These are phyloP conservation scores for Mechanitis mazaeus DNA, from an alignment of 2,888 invertebrate genomes.

Conservation along the genomic window DNA sequence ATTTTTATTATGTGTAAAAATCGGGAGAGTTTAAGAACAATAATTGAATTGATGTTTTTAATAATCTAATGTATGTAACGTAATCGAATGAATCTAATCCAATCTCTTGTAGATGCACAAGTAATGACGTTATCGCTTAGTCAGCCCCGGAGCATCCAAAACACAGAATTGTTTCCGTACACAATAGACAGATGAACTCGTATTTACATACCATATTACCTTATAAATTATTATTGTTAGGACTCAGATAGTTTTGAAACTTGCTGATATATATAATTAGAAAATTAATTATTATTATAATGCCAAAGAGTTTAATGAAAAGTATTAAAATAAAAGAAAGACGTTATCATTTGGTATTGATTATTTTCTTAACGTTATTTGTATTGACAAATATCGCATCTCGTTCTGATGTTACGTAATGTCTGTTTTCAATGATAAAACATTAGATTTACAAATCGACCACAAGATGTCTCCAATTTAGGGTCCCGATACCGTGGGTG, in stretches of 20 bases:
- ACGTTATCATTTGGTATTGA: too few species aligned
- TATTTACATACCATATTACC: conserved; percentile 55
- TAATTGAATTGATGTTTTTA: too few species aligned
- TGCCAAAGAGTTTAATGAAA: too few species aligned
- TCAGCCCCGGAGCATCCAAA: conserved; percentile 61
- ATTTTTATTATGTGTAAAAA: too few species aligned
- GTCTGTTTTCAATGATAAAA: neutral
- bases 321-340: too few species aligned
- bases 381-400: neutral
- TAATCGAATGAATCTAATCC: conserved; percentile 7
- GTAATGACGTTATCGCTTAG: conserved; percentile 32
- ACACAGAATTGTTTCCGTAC: conserved; percentile 59
- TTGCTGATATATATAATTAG: too few species aligned
- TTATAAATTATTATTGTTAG: neutral
- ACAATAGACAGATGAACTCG: conserved; percentile 51
- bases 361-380: too few species aligned
- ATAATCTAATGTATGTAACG: neutral
- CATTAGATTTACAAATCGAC: conserved; percentile 4
- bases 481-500: conserved; percentile 21
- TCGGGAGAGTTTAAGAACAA: too few species aligned
- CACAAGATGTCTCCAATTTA: conserved; percentile 25
- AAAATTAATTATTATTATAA: too few species aligned
- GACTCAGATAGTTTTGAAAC: too few species aligned
- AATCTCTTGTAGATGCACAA: conserved; percentile 27
- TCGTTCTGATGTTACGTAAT: neutral